Evolutionary conservation across 1,140 invertebrate species (phyloP), one percentile per base, ranked within the genome.

Genomic region (Danaus plexippus): DNA sequence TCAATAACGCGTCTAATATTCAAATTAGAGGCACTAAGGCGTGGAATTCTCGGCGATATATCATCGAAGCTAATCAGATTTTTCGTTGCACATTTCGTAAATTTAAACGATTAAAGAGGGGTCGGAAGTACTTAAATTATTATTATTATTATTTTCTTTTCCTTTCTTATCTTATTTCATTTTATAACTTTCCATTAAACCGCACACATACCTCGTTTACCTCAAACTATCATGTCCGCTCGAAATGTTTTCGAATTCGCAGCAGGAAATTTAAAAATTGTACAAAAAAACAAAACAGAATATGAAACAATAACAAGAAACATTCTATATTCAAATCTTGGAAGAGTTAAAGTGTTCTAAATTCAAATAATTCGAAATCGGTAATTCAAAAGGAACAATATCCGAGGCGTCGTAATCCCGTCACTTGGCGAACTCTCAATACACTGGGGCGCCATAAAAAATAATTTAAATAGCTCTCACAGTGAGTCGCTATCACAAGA

Each of bases 1-100:
- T 86, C 83, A 86, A 86, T 86, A 86, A 83, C 80, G 78, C 79
- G 80, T 85, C 78, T 82, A 78, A 85, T 85, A 86, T 86, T 86
- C 81, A 86, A 86, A 86, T 86, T 80, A 85, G 75, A 76, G 72
- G 73, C 69, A 78, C 70, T 77, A 79, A 83, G 69, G 73, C 78
- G 77, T 64, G 63, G 69, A 75, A 75, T 77, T 73, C 71, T 57
- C 61, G 59, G 67, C 83, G 68, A 82, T 86, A 84, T 82, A 86
- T 86, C 83, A 86, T 86, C 71, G 68, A 64, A 72, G 75, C 77
- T 82, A 85, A 86, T 86, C 83, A 85, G 80, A 85, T 85, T 86
- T 85, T 80, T 77, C 71, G 70, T 73, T 76, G 68, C 67, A 66
- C 64, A 66, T 76, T 76, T 73, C 65, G 67, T 60, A 72, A 77